Base-by-base conservation (phyloP, 2,888 invertebrate genomes). In the Leptinotarsa rubiginosa region DNA sequence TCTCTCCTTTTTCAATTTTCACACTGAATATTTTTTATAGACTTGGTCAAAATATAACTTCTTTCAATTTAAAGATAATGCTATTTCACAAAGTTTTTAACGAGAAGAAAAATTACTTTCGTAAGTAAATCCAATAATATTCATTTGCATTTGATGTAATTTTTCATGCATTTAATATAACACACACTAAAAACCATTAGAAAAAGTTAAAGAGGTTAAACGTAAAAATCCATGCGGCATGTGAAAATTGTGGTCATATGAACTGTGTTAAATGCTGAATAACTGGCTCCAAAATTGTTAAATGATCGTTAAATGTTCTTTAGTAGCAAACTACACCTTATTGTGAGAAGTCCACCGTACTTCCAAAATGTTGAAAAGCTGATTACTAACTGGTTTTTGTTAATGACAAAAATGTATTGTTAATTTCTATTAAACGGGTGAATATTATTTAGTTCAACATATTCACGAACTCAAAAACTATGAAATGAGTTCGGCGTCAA, bases 311-410 rank as follows among this genome's bases (percentile, higher is more conserved):
- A 78, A 72, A 69, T 78, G 78, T 79, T 78, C 79, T 81, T 85
- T 81, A 84, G 85, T 87, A 89, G 89, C 88, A 89, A 89, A 89
- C 89, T 89, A 88, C 89, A 89, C 89, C 89, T 89, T 88, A 75
- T 72, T 47, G 52, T 56, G 50, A 54, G 49, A 54, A 70, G 71
- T 74, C 56, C 72, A 74, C 50, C 72, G 66, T 70, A 70, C 65
- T 52, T 70, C 69, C 69, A 12, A 74, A 65, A 65, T 47, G 65
- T 47, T 59, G 62, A 69, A 68, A 72, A 65, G 71, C 41, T 50
- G 62, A 69, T 75, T 67, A 72, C 66, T 18, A 41, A 41, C 41
- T 16, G 16, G 66, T 54, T 65, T 73, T 31, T 54, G 50, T 54
- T 56, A 56, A 56, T 56, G 4, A 22, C 20, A 56, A 56, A 15